Percentiles rank a stretch among this genome's conserved stretches.
phyloP scores from a whole-genome alignment of 2,888 invertebrate species.

The Noctua janthe region DNA sequence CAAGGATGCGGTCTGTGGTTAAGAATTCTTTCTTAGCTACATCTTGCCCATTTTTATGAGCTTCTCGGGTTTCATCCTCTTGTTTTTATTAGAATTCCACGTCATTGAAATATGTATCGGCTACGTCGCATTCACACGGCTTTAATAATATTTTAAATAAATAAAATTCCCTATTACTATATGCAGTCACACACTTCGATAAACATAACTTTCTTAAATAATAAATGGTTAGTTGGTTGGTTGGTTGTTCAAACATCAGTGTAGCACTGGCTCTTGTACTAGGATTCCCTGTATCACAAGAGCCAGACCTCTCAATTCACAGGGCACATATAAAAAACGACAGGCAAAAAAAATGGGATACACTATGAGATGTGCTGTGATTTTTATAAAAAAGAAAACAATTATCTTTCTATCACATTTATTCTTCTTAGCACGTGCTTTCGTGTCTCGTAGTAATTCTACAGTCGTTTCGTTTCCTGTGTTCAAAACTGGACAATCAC shows the following conservation, averaged over 20 bases:
- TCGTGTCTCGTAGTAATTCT: conserved; percentile 67
- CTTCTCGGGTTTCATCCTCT: conserved; percentile 34
- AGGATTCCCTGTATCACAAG: too few relatives aligned
- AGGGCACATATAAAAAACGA: too few relatives aligned
- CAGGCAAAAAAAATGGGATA: too few relatives aligned
- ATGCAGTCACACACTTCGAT: conserved; percentile 4
- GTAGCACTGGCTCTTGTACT: too few relatives aligned
- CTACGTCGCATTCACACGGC: background rate
- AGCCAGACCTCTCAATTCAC: too few relatives aligned
- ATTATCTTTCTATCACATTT: conserved; percentile 16
- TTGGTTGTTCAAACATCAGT: too few relatives aligned
- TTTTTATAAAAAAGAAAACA: conserved; percentile 24
- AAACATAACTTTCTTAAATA: conserved; percentile 10
- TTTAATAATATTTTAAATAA: conserved; percentile 9
- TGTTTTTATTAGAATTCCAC: conserved; percentile 11
- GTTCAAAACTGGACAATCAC: conserved; percentile 69
- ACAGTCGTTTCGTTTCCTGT: conserved; percentile 70
- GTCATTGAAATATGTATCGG: conserved; percentile 9
- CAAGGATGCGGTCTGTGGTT: conserved; percentile 74
- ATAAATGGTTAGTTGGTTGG: too few relatives aligned
- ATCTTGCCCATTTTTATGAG: conserved; percentile 54
- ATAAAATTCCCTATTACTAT: conserved; percentile 8
- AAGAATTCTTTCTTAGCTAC: conserved; percentile 61
- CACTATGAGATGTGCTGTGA: background rate
- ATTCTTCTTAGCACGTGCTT: conserved; percentile 39